Base-by-base conservation (phyloP, 2,113 vertebrate genomes). In the Epinephelus fuscoguttatus region DNA sequence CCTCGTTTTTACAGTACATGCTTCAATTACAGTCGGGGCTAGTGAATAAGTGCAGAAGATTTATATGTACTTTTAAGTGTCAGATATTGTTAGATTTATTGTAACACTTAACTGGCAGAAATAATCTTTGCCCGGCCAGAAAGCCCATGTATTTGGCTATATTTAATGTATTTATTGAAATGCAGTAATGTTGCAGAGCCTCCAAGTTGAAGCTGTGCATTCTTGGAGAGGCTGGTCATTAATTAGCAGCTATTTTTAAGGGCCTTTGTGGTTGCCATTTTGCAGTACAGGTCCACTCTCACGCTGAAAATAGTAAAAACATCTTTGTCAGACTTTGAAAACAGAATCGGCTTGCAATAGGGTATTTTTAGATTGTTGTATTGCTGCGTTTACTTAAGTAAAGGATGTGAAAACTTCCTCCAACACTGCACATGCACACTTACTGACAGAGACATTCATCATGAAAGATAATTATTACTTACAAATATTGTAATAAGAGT, bases 1-100 rank as follows among this genome's bases (percentile, higher is more conserved):
- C 89, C 84, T 50, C 15, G 55, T 80, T 92, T 88, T 85, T 90
- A 86, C 80, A 75, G 77, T 61, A 64, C 70, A 77, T 79, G 74
- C 81, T 72, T 88, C 76, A 84, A 21, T 74, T 81, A 79, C 70
- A 86, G 81, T 67, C 76, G 1, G 27, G 33, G 66, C 52, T 60
- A 42, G 75, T 87, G 81, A 84, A 85, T 70, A 78, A 47, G 62
- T 64, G 37, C 61, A 18, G 27, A 68, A 74, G 75, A 81, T 85
- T 82, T 74, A 73, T 42, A 33, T 27, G 23, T 9, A 50, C 42
- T 75, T 86, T 78, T 15, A 67, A 81, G 86, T 83, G 73, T 25
- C 52, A 82, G 21, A 71, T 75, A 72, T 62, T 84, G 56, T 87
- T 79, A 78, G 19, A 62, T 85, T 59, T 77, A 74, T 61, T 50